These are phyloP conservation scores for Cabera pusaria DNA, from an alignment of 2,888 invertebrate genomes.

Conservation along the genomic window DNA sequence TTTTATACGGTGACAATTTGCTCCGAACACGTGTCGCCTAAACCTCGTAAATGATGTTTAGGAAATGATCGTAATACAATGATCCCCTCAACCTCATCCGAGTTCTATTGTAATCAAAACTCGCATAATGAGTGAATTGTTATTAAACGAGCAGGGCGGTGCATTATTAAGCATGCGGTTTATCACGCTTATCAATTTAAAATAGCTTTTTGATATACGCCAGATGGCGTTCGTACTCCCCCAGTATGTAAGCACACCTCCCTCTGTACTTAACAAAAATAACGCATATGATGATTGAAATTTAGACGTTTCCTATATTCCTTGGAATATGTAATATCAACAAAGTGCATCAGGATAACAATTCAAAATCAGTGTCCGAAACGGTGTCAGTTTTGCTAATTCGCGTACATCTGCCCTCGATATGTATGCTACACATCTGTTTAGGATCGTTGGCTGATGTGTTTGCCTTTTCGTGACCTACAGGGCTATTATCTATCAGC, in stretches of 20 bases:
- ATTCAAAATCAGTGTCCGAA: slow-evolving; percentile 45
- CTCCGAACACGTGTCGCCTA: slow-evolving; percentile 58
- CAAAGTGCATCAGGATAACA: slow-evolving; percentile 33
- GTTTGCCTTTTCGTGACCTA: slow-evolving; percentile 58
- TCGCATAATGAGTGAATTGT: slow-evolving; percentile 67
- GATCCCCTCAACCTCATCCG: slow-evolving; percentile 51
- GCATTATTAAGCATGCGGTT: slow-evolving; percentile 62
- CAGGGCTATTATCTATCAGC: slow-evolving; percentile 56
- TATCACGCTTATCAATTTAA: slow-evolving; percentile 74
- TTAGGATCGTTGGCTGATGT: slow-evolving; percentile 38
- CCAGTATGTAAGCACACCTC: slow-evolving; percentile 30
- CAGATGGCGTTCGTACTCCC: slow-evolving; percentile 63
- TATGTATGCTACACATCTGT: slow-evolving; percentile 69
- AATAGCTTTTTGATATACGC: slow-evolving; percentile 69
- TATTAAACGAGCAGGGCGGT: slow-evolving; percentile 71
- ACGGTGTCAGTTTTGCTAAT: slow-evolving; percentile 48
- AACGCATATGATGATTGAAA: slow-evolving; percentile 8
- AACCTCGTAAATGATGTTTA: slow-evolving; percentile 39
- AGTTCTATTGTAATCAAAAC: slow-evolving; percentile 58
- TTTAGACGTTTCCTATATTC: slow-evolving; percentile 9
- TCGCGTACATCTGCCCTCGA: slow-evolving; percentile 66
- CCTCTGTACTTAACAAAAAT: slow-evolving; percentile 14
- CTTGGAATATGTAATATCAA: slow-evolving; percentile 4
- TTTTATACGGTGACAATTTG: slow-evolving; percentile 51
- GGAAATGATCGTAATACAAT: slow-evolving; percentile 43